These are phyloP conservation scores for Hycleus phaleratus DNA, from an alignment of 1,140 invertebrate species.

Conservation along the genomic window DNA sequence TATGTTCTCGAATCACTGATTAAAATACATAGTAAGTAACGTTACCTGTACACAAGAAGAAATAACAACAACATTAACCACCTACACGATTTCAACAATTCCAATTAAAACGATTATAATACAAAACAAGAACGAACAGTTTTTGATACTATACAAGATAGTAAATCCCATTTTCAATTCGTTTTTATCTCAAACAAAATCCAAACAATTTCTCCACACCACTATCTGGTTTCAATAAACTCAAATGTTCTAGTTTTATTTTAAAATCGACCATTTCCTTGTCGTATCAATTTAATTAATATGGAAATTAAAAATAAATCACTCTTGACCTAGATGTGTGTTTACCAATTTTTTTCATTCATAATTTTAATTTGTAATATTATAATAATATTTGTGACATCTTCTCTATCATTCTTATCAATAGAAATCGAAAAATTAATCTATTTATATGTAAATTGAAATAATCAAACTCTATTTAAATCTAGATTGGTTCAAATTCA, in stretches of 20 bases:
- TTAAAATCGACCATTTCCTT: too few species aligned
- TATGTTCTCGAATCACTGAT: too few species aligned
- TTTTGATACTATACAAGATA: background rate
- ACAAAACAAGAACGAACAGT: background rate
- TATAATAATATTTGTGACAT: background rate
- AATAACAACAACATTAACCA: background rate
- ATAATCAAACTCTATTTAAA: background rate
- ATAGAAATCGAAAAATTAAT: constrained; percentile 5
- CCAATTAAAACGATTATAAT: background rate
- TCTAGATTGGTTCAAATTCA: constrained; percentile 1
- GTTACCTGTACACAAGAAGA: too few species aligned
- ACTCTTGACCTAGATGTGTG: too few species aligned
- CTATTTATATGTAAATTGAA: constrained; percentile 13
- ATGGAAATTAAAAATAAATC: too few species aligned
- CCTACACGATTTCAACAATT: background rate
- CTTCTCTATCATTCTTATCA: constrained; percentile 2
- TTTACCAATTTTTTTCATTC: background rate
- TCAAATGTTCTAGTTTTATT: too few species aligned
- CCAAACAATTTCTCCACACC: too few species aligned
- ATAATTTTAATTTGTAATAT: background rate
- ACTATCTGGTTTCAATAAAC: too few species aligned
- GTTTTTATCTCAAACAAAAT: too few species aligned
- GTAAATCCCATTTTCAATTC: too few species aligned
- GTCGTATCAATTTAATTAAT: too few species aligned
- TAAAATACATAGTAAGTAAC: too few species aligned